A percentile compares a stretch with the other conserved stretches of the same genome.
phyloP scores from a whole-genome alignment of 2,113 vertebrate genomes.

The Apodemus speciosus region DNA sequence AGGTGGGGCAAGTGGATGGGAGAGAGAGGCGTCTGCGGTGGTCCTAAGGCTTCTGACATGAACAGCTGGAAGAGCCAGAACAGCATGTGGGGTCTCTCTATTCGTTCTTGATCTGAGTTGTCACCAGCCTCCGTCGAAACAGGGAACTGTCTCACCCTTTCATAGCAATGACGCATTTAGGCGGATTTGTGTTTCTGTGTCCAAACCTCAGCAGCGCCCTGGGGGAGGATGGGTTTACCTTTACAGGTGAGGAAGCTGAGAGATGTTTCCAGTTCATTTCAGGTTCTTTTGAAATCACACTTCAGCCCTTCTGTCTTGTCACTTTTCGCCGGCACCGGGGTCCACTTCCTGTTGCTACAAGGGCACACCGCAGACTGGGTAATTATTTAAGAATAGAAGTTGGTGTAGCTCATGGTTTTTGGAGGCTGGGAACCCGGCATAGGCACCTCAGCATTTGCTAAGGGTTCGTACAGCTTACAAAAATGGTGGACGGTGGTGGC shows the following conservation, averaged over 20 bases:
- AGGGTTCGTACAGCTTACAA: not conserved
- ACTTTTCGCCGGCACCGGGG: not conserved
- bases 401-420: not conserved
- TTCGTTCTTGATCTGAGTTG: not conserved
- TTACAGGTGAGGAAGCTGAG: constrained; percentile 23
- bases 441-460: not conserved
- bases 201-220: not conserved
- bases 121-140: not conserved
- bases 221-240: not conserved
- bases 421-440: not conserved
- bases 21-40: not conserved
- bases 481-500: not conserved
- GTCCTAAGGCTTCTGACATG: not conserved
- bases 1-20: not conserved
- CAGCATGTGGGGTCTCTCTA: not conserved
- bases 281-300: not conserved
- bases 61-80: not conserved
- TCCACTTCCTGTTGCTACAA: not conserved
- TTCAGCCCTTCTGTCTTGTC: not conserved
- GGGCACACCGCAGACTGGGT: not conserved
- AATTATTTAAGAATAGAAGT: not conserved
- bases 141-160: not conserved
- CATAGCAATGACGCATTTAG: not conserved
- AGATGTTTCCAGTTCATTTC: not conserved
- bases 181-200: not conserved